Percentiles rank a stretch among this genome's conserved stretches.
phyloP scores from a whole-genome alignment of 2,888 invertebrate species.

The Rhabditoides inermis region DNA sequence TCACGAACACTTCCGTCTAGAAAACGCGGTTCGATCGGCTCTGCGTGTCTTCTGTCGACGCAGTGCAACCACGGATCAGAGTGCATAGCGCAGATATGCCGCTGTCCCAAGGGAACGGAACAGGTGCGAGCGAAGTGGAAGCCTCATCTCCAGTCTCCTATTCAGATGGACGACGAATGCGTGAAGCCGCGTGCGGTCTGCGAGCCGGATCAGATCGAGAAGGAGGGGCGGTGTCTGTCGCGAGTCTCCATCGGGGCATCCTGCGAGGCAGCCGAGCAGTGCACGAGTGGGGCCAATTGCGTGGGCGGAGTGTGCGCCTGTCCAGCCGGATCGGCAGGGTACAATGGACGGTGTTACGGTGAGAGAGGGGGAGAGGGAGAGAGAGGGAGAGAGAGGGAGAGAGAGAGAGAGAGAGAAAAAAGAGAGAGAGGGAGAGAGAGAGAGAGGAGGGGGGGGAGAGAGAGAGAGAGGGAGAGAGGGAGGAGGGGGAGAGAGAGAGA shows the following conservation, averaged over 20 bases:
- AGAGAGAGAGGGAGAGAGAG: too few species aligned
- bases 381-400: too few species aligned
- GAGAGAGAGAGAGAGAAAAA: too few species aligned
- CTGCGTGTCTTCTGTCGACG: slow-evolving; percentile 29
- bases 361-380: too few species aligned
- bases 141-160: too few species aligned
- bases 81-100: slow-evolving; percentile 29
- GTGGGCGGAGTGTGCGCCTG: slow-evolving; percentile 22
- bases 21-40: slow-evolving; percentile 32
- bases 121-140: too few species aligned
- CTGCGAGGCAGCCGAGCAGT: slow-evolving; percentile 30
- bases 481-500: too few species aligned
- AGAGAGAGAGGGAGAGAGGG: too few species aligned
- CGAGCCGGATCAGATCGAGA: slow-evolving; percentile 8
- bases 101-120: slow-evolving; percentile 24
- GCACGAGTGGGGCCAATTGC: slow-evolving; percentile 31
- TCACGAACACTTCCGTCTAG: slow-evolving; percentile 2
- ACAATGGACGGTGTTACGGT: slow-evolving; percentile 35
- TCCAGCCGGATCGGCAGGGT: slow-evolving; percentile 29
- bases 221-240: slow-evolving; percentile 15
- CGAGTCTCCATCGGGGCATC: slow-evolving; percentile 18
- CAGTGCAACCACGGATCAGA: slow-evolving; percentile 36
- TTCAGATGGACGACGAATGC: too few species aligned
- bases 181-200: too few species aligned
- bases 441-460: too few species aligned